Evolutionary conservation across 2,113 vertebrate species (phyloP), one percentile per base, ranked within the genome.

Genomic region (Pithys albifrons): DNA sequence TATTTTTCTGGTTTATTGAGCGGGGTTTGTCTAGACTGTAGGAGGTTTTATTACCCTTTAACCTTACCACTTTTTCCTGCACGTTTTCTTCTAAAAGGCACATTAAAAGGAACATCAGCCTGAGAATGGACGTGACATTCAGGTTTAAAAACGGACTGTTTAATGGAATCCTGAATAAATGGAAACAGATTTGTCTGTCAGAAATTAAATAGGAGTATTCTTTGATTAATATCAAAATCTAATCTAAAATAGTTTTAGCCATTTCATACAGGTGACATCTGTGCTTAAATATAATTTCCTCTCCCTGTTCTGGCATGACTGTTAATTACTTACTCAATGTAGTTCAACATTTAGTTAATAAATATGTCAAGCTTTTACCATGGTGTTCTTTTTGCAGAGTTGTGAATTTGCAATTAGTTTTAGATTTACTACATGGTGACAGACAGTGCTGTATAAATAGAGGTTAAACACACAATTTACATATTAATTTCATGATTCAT

Each of bases 401-500:
- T 97, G 97, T 98, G 98, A 98, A 98, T 98, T 98, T 98, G 98
- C 98, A 99, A 99, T 98, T 99, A 99, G 98, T 98, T 98, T 98
- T 98, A 98, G 98, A 98, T 98, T 99, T 99, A 99, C 98, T 98
- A 98, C 97, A 97, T 97, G 97, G 97, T 98, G 98, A 99, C 98
- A 99, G 98, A 98, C 98, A 98, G 98, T 98, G 98, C 97, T 98
- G 97, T 98, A 98, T 98, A 98, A 98, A 98, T 98, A 98, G 98
- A 99, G 98, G 98, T 99, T 99, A 99, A 99, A 98, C 98, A 98
- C 98, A 98, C 98, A 99, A 98, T 99, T 99, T 99, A 98, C 98
- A 98, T 99, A 99, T 99, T 99, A 98, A 99, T 99, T 99, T 99
- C 98, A 99, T 99, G 98, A 99, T 98, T 99, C 98, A 98, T 99